A percentile compares a stretch with the other conserved stretches of the same genome.
Evolutionary conservation across 2,113 vertebrate genomes (phyloP).

Genomic region (Coptodon rendalli): DNA sequence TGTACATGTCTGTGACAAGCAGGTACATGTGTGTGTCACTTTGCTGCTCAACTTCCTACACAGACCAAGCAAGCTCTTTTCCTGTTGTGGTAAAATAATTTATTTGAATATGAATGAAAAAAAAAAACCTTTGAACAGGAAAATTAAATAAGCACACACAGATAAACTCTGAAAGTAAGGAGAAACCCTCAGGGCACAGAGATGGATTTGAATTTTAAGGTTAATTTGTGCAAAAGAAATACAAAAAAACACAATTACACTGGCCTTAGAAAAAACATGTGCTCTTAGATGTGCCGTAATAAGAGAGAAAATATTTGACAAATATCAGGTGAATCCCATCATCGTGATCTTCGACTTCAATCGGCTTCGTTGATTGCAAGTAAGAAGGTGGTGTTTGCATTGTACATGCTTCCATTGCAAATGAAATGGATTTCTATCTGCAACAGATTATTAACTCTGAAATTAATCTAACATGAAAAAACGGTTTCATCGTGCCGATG

Average conservation of each 20-base stretch:
- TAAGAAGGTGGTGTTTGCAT: background rate
- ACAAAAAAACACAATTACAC: slow-evolving; percentile 21
- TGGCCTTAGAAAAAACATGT: slow-evolving; percentile 7
- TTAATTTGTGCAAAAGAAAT: slow-evolving; percentile 42
- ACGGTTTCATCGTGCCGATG: background rate
- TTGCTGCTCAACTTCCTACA: background rate
- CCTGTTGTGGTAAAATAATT: slow-evolving; percentile 35
- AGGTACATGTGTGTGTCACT: background rate
- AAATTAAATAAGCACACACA: slow-evolving; percentile 54
- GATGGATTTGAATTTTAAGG: slow-evolving; percentile 50
- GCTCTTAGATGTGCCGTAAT: slow-evolving; percentile 11
- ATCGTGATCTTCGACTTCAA: background rate
- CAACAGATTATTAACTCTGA: background rate
- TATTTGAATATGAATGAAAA: background rate
- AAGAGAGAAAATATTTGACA: background rate
- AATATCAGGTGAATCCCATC: background rate
- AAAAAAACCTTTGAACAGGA: slow-evolving; percentile 24
- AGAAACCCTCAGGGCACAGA: slow-evolving; percentile 23
- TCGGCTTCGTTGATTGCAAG: slow-evolving; percentile 10
- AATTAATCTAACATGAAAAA: slow-evolving; percentile 3
- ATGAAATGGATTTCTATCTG: slow-evolving; percentile 21
- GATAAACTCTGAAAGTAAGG: slow-evolving; percentile 46
- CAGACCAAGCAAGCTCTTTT: background rate
- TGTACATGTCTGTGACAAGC: background rate
- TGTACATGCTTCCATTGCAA: background rate